These are phyloP conservation scores for Trissonchulus sp. DNA, from an alignment of 2,888 invertebrate species.

Conservation along the genomic window DNA sequence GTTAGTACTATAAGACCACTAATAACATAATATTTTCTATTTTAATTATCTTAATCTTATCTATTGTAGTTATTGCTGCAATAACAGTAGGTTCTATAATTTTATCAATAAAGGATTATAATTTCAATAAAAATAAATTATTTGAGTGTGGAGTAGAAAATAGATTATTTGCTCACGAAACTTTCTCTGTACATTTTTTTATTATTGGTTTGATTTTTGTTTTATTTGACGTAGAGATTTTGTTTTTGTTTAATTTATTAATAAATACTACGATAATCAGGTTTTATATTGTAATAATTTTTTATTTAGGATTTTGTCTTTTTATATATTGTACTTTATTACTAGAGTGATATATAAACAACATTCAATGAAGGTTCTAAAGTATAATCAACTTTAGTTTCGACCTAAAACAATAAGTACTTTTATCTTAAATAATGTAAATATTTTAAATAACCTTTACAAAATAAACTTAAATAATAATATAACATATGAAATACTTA, in stretches of 20 bases:
- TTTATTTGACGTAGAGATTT: background rate
- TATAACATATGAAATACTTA: too few species aligned
- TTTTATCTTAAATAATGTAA: too few species aligned
- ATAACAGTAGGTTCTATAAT: background rate
- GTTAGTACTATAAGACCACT: too few species aligned
- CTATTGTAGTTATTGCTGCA: background rate
- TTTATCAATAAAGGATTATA: too few species aligned
- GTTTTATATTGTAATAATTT: background rate
- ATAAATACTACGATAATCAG: background rate
- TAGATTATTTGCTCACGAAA: background rate
- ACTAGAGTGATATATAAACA: background rate
- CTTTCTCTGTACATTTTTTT: background rate
- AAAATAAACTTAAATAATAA: too few species aligned
- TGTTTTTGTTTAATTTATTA: slow-evolving; percentile 1
- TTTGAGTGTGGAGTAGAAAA: background rate
- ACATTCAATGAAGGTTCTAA: too few species aligned
- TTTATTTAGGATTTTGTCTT: background rate
- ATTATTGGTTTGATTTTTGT: background rate
- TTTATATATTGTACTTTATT: background rate
- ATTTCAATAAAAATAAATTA: too few species aligned
- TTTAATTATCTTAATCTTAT: background rate
- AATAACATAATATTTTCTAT: too few species aligned
- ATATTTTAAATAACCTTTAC: too few species aligned
- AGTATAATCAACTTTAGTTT: too few species aligned
- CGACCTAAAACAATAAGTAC: too few species aligned